Evolutionary conservation across 2,113 vertebrate species (phyloP), one percentile per base, ranked within the genome.

Genomic region (Equus quagga): DNA sequence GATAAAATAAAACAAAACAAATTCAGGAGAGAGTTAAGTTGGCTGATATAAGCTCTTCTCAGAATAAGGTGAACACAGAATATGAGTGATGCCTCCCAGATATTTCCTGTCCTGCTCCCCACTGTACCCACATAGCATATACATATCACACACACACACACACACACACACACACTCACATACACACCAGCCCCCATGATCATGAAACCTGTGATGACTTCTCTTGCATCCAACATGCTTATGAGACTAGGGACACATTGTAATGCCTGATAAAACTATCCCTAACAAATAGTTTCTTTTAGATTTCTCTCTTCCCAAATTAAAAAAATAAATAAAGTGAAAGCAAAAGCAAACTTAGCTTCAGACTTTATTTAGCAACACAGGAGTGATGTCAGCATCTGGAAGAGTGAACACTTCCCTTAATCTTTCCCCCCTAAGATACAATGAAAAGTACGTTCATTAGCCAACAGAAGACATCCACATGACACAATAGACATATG

Each of bases 51-150:
- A n/a, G 15, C 75, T 13, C 26, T 85, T 72, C 33, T 78, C 79
- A 91, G n/a, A 93, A 73, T 83, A 87, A 83, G 60, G 58, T 87
- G 19, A 94, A 64, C 49, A 72, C 17, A 81, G 54, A 86, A 62
- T 14, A 83, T 56, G 64, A 92, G 64, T 5, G 3, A 19, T 65
- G 41, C 6, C 21, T 93, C 44, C 26, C 4, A 79, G 17, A 41
- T 51, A 41, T 79, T 94, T 92, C 23, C 13, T 49, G 15, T 41
- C 24, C 46, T 85, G 44, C 2, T 26, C 11, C 3, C 4, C 8
- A 49, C 28, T 2, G 1, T 60, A 23, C 12, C 9, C 64, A 44
- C 15, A 5, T 10, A 69, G 1, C 24, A 49, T 0, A 13, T 56
- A 44, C 15, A 5, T 10, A 69, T 1, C 24, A 49, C 1, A 13